Base-by-base conservation (phyloP, 2,113 vertebrate genomes). In the Romanogobio albipinnatus region DNA sequence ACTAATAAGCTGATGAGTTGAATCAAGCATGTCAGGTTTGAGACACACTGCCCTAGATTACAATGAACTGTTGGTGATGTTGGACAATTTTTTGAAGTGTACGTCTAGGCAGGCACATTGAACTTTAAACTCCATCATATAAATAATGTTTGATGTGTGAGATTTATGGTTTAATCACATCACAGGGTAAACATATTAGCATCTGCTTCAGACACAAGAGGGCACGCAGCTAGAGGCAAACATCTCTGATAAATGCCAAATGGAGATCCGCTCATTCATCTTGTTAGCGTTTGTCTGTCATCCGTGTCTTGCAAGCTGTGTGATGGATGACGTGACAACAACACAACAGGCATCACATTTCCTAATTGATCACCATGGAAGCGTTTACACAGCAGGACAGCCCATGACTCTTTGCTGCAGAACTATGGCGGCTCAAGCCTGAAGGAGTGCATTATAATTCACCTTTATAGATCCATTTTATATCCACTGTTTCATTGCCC, bases 241-340 rank as follows among this genome's bases (percentile, higher is more conserved):
- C 56, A 68, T 58, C 62, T 79, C 51, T 78, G 76, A 85, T 81
- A 76, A 86, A 86, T 82, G 79, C 78, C 79, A 73, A 85, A 78
- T 39, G 66, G 39, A 83, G 81, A 84, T 80, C 66, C 73, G 66
- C 79, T 66, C 84, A 47, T 88, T 88, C 59, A 76, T 85, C 84
- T 88, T 85, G 80, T 83, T 83, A 75, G 68, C 36, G 36, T 85
- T 83, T 77, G 76, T 88, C 76, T 45, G 76, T 86, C 81, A 88
- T 76, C 59, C 19, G 39, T 73, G 43, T 66, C 87, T 84, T 56
- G 77, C 84, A 80, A 85, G 84, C 84, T 75, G 81, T 43, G 73
- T 88, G 81, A 88, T 88, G 64, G 76, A 88, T 86, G 87, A 81
- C 29, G 58, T 81, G 84, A 86, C 70, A 80, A 82, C 78, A 47